Evolutionary conservation across 2,113 vertebrate species (phyloP), one percentile per base, ranked within the genome.

Genomic region (Tragelaphus scriptus): DNA sequence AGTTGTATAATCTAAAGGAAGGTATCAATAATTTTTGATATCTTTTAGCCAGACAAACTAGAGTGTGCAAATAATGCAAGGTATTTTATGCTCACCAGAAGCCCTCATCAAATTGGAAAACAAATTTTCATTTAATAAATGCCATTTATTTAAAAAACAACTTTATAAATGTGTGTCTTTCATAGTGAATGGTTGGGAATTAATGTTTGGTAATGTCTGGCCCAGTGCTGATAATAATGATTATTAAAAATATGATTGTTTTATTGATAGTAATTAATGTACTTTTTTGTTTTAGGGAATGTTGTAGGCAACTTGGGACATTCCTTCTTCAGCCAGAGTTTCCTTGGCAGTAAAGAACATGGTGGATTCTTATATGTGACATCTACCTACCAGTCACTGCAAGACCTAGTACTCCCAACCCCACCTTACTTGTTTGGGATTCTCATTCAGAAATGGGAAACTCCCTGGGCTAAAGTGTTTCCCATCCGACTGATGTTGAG

Each of bases 361-460:
- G 99, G 99, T 12, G 99, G 99, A 47, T 99, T 99, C 98, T 98
- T 99, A 94, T 99, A 99, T 96, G 99, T 99, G 94, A 99, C 99
- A 77, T 99, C 99, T 15, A 99, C 99, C 7, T 99, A 99, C 99
- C 99, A 99, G 99, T 99, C 99, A 40, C 98, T 99, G 90, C 99
- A 99, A 98, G 99, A 99, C 98, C 99, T 99, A 97, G 99, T 99
- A 94, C 99, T 99, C 95, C 99, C 99, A 92, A 99, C 99, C 97
- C 99, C 99, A 8, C 99, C 99, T 0, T 99, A 99, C 98, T 98
- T 99, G 98, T 99, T 99, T 91, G 99, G 99, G 75, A 99, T 99
- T 98, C 99, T 99, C 94, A 99, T 99, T 97, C 99, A 99, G 99
- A 99, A 99, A 98, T 99, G 99, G 99, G 99, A 99, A 98, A 99